phyloP scores from a whole-genome alignment of 2,113 vertebrate species.

The Pheucticus melanocephalus region DNA sequence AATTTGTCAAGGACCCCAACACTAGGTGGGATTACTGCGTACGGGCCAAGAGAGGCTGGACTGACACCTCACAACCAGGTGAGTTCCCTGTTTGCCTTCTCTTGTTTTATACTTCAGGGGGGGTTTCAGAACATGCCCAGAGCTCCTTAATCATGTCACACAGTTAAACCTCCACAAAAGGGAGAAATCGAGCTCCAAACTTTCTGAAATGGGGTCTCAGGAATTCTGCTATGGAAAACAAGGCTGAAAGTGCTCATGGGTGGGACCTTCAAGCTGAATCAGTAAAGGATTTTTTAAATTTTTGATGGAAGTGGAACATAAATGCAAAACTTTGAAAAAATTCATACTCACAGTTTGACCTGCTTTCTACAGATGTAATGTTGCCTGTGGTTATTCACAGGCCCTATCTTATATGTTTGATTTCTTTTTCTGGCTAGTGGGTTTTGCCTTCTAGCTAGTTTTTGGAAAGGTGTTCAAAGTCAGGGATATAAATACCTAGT shows the following conservation, averaged over 20 bases:
- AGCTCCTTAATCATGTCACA: not conserved
- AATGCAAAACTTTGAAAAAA: not conserved
- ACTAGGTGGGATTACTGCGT: constrained; percentile 96
- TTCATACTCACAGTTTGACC: not conserved
- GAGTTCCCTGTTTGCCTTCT: not conserved
- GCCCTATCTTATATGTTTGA: not conserved
- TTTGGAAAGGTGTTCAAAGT: not conserved
- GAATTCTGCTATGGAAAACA: not conserved
- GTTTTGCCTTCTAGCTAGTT: not conserved
- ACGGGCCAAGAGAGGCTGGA: constrained; percentile 93
- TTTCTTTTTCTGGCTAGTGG: not conserved
- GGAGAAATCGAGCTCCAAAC: rapidly evolving
- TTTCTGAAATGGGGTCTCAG: not conserved
- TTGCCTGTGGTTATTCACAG: not conserved
- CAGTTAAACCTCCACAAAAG: not conserved
- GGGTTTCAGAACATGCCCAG: not conserved
- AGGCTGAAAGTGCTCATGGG: not conserved
- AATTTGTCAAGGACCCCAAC: constrained; percentile 86
- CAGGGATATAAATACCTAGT: not conserved
- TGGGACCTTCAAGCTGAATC: not conserved
- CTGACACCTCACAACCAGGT: constrained; percentile 88
- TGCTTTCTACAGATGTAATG: not conserved
- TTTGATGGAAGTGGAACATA: not conserved
- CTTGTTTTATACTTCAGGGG: not conserved
- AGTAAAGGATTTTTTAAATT: not conserved